Evolutionary conservation across 35 echinoderm and acorn worm genomes (phyloP).

Genomic region (Apostichopus californicus): DNA sequence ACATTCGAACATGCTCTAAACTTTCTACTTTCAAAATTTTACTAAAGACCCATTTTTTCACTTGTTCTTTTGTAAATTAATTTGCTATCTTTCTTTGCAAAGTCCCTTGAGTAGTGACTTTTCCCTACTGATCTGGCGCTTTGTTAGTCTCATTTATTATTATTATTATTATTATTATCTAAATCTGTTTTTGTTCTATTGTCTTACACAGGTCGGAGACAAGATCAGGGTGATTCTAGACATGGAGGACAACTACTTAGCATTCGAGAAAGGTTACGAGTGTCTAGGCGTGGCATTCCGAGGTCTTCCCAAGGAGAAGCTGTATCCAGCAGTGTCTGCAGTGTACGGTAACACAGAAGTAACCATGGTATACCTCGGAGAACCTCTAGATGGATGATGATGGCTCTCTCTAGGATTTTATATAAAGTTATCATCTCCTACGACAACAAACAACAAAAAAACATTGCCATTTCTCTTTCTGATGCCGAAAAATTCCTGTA

Average conservation of each 20-base stretch:
- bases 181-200: neutral
- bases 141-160: no score
- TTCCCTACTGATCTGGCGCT: no score
- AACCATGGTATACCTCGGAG: constrained; percentile 97
- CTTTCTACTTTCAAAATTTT: no score
- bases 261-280: constrained; percentile 96
- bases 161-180: no score
- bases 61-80: no score
- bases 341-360: constrained; percentile 99
- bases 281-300: constrained; percentile 97
- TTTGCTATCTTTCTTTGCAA: no score
- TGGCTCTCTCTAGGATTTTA: constrained; percentile 43
- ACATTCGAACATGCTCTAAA: no score
- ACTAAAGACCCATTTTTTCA: no score
- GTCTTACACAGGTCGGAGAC: constrained; percentile 79
- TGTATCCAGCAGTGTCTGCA: constrained; percentile 97
- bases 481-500: neutral
- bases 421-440: constrained; percentile 4
- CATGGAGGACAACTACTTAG: constrained; percentile 99
- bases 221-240: constrained; percentile 99
- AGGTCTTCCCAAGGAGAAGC: constrained; percentile 92
- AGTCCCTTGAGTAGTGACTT: no score
- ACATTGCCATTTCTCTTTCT: constrained; percentile 48
- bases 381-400: constrained; percentile 96
- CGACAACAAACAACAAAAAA: neutral